Base-by-base conservation (phyloP, 2,113 vertebrate species). In the Limnothrissa miodon region DNA sequence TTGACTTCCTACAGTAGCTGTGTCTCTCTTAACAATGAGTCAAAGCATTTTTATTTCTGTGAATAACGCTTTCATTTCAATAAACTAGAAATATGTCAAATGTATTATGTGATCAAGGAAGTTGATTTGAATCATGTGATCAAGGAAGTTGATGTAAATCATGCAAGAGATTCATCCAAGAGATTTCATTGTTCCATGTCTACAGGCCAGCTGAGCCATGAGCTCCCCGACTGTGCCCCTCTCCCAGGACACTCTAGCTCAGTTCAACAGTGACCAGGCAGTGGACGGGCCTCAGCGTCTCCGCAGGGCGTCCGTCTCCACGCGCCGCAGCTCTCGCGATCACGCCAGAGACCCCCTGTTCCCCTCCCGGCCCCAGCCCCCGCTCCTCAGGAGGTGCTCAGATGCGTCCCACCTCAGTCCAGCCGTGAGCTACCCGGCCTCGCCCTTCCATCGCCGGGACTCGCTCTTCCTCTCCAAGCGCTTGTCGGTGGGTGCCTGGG, bases 401-500 rank as follows among this genome's bases (percentile, higher is more conserved):
- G 56, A 91, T 90, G 79, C 82, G 81, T 0, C 91, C 91, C 39
- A 89, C 90, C 1, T 82, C 89, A 74, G 91, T 81, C 87, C 86
- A 15, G 81, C 88, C 19, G 23, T 86, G 39, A 86, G 89, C 5
- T 87, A 45, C 21, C 33, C 83, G 0, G 78, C 53, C 0, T 39
- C 51, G 46, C 83, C 79, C 21, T 88, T 88, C 56, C 39, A 78
- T 15, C 84, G 84, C 21, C 86, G 78, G 13, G 83, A 87, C 81
- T 90, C 89, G 0, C 4, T 88, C 1, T 87, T 83, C 0, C 0
- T 78, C 4, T 91, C 87, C 15, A 94, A 91, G 48, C 92, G 89
- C 0, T 87, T 92, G 62, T 96, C 95, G 19, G 5, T 94, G 0
- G 92, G 93, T 0, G 92, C 92, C 3, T 90, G 91, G 92, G 83